Conservation (phyloP, 2,888 invertebrate genomes). For the Lithophane socia region DNA sequence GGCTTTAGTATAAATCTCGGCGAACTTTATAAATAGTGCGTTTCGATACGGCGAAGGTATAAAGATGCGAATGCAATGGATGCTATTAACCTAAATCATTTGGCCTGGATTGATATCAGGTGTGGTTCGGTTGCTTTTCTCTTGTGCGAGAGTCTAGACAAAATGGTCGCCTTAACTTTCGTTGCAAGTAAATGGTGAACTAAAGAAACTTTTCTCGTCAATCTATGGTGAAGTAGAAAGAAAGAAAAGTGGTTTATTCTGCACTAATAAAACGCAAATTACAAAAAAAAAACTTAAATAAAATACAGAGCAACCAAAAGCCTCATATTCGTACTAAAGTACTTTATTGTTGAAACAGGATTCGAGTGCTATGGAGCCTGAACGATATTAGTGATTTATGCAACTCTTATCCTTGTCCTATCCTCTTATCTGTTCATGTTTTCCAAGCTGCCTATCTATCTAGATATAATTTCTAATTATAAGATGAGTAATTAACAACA, state of each 20-base stretch:
- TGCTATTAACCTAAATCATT: conserved; percentile 72
- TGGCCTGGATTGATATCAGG: conserved; percentile 59
- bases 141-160: conserved; percentile 12
- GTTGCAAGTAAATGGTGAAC: background rate
- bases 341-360: background rate
- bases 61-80: conserved; percentile 64
- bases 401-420: background rate
- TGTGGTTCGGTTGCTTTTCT: conserved; percentile 23
- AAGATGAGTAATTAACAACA: conserved; percentile 43
- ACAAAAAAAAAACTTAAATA: no score
- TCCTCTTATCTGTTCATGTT: background rate
- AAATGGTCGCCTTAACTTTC: conserved; percentile 31
- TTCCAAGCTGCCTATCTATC: background rate
- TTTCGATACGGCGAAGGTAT: conserved; percentile 68
- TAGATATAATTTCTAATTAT: conserved; percentile 17
- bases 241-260: no score
- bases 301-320: no score
- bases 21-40: conserved; percentile 81
- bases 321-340: no score
- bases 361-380: background rate
- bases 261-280: no score
- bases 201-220: background rate
- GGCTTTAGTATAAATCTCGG: conserved; percentile 84
- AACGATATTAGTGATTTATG: background rate
- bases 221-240: no score